phyloP scores from a whole-genome alignment of 2,797 vertebrate species.

The Lagorchestes hirsutus region DNA sequence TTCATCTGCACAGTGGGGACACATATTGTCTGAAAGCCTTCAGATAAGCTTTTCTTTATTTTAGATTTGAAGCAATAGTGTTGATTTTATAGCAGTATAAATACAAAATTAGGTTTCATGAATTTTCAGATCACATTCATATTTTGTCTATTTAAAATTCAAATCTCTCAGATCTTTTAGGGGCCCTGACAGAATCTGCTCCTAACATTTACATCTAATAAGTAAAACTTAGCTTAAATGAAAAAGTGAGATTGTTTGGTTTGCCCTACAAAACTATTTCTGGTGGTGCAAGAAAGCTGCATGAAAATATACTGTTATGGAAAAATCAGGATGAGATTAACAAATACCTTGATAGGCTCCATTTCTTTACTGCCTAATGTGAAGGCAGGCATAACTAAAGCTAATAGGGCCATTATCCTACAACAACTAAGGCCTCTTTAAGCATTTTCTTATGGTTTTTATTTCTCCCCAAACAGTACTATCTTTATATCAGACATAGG shows the following conservation, averaged over 20 bases:
- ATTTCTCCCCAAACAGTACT: conserved; percentile 42
- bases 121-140: neutral
- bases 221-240: neutral
- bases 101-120: neutral
- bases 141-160: neutral
- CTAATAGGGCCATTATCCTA: conserved; percentile 38
- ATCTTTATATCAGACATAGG: neutral
- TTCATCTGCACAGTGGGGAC: neutral
- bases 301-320: conserved; percentile 36
- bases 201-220: neutral
- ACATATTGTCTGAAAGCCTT: neutral
- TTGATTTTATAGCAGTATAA: neutral
- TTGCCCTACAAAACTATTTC: neutral
- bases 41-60: neutral
- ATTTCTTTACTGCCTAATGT: conserved; percentile 36
- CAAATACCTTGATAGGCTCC: neutral
- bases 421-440: conserved; percentile 31
- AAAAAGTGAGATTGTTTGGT: neutral
- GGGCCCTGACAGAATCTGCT: neutral
- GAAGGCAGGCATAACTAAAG: conserved; percentile 27
- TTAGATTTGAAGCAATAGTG: neutral
- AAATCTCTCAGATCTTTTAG: neutral
- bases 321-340: conserved; percentile 19
- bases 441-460: conserved; percentile 49
- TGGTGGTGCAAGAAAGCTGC: neutral